Base-by-base conservation (phyloP, 35 echinoderm and acorn worm genomes). In the Holothuria glaberrima region DNA sequence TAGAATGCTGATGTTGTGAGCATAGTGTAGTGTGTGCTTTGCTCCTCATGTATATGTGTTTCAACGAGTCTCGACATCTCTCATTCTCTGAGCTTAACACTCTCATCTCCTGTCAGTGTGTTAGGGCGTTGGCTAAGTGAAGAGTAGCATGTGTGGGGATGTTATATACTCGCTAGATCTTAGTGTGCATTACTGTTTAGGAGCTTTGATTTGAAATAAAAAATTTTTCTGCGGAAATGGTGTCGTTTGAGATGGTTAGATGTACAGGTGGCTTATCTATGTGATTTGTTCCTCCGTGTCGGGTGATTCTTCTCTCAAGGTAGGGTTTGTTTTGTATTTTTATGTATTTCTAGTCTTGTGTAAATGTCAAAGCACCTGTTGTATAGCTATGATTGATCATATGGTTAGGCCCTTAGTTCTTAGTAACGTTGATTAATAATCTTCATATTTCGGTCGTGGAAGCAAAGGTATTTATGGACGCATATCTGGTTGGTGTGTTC, bases 221-320 rank as follows among this genome's bases (percentile, higher is more conserved):
- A 52, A 50, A 48, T 48, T 58, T 84, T 36, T 56, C 27, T 36
- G 52, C 56, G 80, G 80, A 64, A 30, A 22, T 62, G n/a, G 41
- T 61, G 1, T 30, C 0, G 52, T 41, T 84, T 16, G 59, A 62
- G 80, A 59, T 84, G 59, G 52, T 28, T 84, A 84, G 80, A 84
- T 84, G 80, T 84, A 84, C 80, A 84, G 57, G 80, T 84, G 80
- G 80, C 80, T 84, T 21, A 63, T 84, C 24, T 84, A 84, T 84
- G 80, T 84, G 59, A 84, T 84, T 30, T 84, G 80, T 63, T 84
- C 80, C 80, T 84, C 80, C 57, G 80, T 84, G 80, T 84, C 80
- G 52, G 80, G 58, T 48, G 80, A 60, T 22, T 19, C 80, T 61
- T 61, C 80, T 36, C 28, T 84, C 21, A 84, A 84, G 80, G 80